Evolutionary conservation across 2,113 vertebrate genomes (phyloP).

Genomic region (Mormyrus iriodes): DNA sequence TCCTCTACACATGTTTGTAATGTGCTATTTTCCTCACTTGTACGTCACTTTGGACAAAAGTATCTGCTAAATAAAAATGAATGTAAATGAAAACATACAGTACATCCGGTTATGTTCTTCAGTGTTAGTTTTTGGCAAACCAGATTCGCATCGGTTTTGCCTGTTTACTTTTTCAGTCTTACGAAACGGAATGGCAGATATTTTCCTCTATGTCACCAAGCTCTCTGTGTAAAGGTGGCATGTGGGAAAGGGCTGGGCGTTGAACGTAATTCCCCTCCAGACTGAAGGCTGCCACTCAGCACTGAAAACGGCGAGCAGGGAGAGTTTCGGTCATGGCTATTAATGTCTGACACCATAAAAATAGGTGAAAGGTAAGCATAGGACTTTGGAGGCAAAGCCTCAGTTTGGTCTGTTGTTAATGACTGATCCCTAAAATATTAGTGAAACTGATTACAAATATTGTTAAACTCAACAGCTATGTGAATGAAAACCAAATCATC

Average conservation of each 20-base stretch:
- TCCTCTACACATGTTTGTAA: not conserved
- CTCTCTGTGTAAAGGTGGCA: not conserved
- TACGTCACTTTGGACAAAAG: not conserved
- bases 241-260: not conserved
- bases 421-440: not conserved
- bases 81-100: not conserved
- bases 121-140: not conserved
- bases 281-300: not conserved
- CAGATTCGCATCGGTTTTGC: not conserved
- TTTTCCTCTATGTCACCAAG: not conserved
- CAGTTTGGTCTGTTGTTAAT: not conserved
- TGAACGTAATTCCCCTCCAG: not conserved
- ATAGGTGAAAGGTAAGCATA: not conserved
- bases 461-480: not conserved
- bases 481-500: not conserved
- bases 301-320: not conserved
- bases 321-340: not conserved
- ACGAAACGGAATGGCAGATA: not conserved
- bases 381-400: not conserved
- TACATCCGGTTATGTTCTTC: not conserved
- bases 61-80: not conserved
- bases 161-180: not conserved
- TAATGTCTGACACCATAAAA: not conserved
- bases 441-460: not conserved
- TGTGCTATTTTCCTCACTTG: not conserved